A percentile compares a stretch with the other conserved stretches of the same genome.
Conservation (phyloP, 2,888 invertebrate genomes). For the Hirtodrosophila trivittata region DNA sequence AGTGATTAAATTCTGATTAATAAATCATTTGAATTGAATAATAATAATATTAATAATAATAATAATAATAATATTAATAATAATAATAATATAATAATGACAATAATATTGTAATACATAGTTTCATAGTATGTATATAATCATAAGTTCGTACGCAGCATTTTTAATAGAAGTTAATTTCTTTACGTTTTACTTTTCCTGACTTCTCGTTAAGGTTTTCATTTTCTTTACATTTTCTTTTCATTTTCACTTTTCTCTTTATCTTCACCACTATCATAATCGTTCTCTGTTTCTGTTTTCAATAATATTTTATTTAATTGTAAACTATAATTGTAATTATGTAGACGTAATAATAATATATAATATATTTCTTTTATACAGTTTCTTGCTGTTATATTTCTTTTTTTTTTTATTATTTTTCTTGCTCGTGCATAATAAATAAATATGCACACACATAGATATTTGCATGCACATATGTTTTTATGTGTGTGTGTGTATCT, state of each 20-base stretch:
- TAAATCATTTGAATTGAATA: slow-evolving; percentile 29
- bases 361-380: slow-evolving; percentile 38
- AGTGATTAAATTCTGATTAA: too few relatives aligned
- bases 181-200: slow-evolving; percentile 3
- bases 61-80: slow-evolving; percentile 43
- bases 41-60: slow-evolving; percentile 30
- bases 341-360: slow-evolving; percentile 50
- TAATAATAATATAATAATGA: slow-evolving; percentile 18
- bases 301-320: neutral
- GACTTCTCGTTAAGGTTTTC: slow-evolving; percentile 5
- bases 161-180: slow-evolving; percentile 42
- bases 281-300: neutral
- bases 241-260: slow-evolving; percentile 2
- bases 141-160: slow-evolving; percentile 83
- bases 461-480: slow-evolving; percentile 13
- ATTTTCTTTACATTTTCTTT: slow-evolving; percentile 17
- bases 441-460: slow-evolving; percentile 23
- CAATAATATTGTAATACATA: slow-evolving; percentile 55
- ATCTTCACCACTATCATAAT: neutral
- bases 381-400: slow-evolving; percentile 43
- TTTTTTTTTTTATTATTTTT: too few relatives aligned
- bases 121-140: slow-evolving; percentile 72
- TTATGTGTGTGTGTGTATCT: slow-evolving; percentile 1
- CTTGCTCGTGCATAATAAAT: slow-evolving; percentile 32
- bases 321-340: slow-evolving; percentile 55